Percentiles rank a stretch among this genome's conserved stretches.
phyloP scores from a whole-genome alignment of 2,113 vertebrate genomes.

The Labeo rohita region DNA sequence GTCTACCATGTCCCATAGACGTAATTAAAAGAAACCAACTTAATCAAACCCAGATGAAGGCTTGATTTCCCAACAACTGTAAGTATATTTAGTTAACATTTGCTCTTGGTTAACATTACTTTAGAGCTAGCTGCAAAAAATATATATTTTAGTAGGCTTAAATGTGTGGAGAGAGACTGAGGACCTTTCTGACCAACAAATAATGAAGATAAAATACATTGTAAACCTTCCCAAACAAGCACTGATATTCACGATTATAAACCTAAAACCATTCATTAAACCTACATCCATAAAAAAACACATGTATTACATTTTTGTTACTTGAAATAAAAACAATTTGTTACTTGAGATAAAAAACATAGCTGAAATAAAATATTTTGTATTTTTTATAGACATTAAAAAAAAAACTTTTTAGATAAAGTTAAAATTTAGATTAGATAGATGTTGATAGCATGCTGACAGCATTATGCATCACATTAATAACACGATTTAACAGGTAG shows the following conservation, averaged over 20 bases:
- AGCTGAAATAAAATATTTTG: too few relatives aligned
- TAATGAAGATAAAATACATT: neutral
- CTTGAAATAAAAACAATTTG: neutral
- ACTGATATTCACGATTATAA: neutral
- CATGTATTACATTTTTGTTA: neutral
- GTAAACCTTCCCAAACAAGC: neutral
- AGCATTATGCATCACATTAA: too few relatives aligned
- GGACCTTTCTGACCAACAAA: constrained; percentile 22
- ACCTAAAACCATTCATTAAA: neutral
- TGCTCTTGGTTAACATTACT: neutral
- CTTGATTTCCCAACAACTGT: neutral
- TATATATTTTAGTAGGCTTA: neutral
- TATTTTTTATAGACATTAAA: too few relatives aligned
- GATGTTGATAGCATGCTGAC: too few relatives aligned
- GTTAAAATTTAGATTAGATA: too few relatives aligned
- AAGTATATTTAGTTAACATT: neutral
- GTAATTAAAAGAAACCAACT: neutral
- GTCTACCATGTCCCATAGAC: neutral
- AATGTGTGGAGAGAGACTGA: neutral
- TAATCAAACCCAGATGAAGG: neutral
- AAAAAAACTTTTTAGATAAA: too few relatives aligned
- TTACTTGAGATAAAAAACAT: too few relatives aligned
- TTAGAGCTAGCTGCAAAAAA: neutral
- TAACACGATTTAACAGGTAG: too few relatives aligned
- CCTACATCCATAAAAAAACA: neutral